These are phyloP conservation scores for Spilogale gracilis DNA, from an alignment of 2,113 vertebrate genomes.

Conservation along the genomic window DNA sequence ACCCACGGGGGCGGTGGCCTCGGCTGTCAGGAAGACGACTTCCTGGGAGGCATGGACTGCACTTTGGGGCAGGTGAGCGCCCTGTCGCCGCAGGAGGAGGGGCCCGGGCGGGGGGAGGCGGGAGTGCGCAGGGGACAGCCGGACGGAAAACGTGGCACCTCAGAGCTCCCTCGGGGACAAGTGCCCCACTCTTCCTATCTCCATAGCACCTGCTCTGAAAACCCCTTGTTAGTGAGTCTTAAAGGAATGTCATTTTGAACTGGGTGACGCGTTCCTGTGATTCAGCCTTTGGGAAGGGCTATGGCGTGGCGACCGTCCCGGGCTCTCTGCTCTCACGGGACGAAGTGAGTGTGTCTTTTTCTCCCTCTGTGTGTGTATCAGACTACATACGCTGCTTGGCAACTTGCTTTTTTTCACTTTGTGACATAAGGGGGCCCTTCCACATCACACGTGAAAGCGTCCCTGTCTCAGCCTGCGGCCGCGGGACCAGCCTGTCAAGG, in stretches of 20 bases:
- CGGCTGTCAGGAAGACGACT: constrained; percentile 94
- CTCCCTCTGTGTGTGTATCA: neutral
- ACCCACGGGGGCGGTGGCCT: constrained; percentile 93
- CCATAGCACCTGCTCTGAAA: neutral
- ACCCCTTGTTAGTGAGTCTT: neutral
- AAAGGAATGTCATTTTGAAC: neutral
- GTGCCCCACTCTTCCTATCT: neutral
- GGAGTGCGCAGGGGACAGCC: no score
- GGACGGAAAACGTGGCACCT: accelerated
- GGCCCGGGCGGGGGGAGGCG: neutral
- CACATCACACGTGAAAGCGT: accelerated
- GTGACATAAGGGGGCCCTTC: neutral
- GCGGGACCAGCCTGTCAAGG: accelerated
- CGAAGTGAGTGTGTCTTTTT: accelerated
- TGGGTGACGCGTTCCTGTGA: neutral
- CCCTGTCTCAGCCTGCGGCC: neutral
- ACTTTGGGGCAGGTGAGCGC: constrained; percentile 94
- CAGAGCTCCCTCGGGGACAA: no score
- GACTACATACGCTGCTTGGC: neutral
- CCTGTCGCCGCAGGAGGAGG: accelerated
- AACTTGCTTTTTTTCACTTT: neutral
- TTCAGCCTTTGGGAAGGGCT: no score
- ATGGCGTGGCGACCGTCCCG: accelerated
- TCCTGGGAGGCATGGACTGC: constrained; percentile 96
- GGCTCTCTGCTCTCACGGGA: neutral